Evolutionary conservation across 2,888 invertebrate species (phyloP), one percentile per base, ranked within the genome.

Genomic region (Doris montereyensis): DNA sequence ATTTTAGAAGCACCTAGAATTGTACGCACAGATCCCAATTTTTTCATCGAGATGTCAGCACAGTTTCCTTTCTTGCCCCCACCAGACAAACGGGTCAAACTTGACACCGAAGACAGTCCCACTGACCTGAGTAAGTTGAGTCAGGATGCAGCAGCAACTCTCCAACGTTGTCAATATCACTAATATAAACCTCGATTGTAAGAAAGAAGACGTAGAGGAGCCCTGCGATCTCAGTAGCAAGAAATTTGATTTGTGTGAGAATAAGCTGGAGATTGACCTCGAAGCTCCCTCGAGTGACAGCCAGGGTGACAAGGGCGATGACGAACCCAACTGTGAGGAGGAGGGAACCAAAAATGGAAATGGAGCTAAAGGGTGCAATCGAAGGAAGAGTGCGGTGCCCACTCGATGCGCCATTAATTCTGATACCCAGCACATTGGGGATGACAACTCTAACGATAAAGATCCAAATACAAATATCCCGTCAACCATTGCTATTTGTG

Each of bases 321-420:
- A 76, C 8, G 81, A 79, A 4, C 81, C 34, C 35, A 67, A 62
- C 0, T 79, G 80, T 34, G 84, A 84, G 72, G 87, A 87, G 34
- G 85, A 85, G 35, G 83, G 84, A 4, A 84, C 85, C 65, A 86
- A 84, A 68, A 86, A 86, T 21, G 81, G 82, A 26, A 68, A 73
- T 32, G 81, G 79, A 28, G 73, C 82, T 10, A 80, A 86, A 32
- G 83, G 85, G 2, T 83, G 85, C 34, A 89, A 86, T 77, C 80
- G 88, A 32, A 80, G 90, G 72, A 90, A 90, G 82, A 89, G 88
- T 78, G 86, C 86, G 52, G 86, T 86, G 30, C 90, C 90, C 5
- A 89, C 88, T 17, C 80, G 89, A 21, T 88, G 87, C 82, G 86
- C 89, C 57, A 88, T 87, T 77, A 86, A 86, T 52, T 84, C 83